phyloP scores from a whole-genome alignment of 1,140 invertebrate genomes.

The Drosophila lacertosa region DNA sequence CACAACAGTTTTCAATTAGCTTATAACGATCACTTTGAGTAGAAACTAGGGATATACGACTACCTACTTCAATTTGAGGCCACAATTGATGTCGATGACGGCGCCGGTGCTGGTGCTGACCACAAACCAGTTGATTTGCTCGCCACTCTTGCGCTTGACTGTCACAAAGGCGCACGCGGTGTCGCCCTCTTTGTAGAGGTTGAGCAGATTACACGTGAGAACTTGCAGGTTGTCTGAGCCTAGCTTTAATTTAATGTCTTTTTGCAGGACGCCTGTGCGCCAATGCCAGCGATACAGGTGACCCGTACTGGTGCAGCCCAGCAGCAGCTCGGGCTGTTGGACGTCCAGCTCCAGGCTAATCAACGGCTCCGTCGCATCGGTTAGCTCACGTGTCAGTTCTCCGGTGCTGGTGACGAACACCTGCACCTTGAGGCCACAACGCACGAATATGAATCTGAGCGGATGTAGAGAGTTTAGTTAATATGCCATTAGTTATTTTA shows the following conservation, averaged over 20 bases:
- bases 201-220: slow-evolving; percentile 64
- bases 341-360: slow-evolving; percentile 85
- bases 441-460: slow-evolving; percentile 86
- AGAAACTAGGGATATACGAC: neutral
- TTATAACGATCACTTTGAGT: neutral
- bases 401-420: slow-evolving; percentile 87
- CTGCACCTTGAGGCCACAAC: slow-evolving; percentile 85
- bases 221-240: slow-evolving; percentile 2
- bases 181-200: slow-evolving; percentile 61
- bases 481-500: slow-evolving; percentile 7
- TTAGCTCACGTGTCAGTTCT: slow-evolving; percentile 85
- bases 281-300: slow-evolving; percentile 86
- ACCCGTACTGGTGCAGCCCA: slow-evolving; percentile 86
- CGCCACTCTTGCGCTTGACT: slow-evolving; percentile 27
- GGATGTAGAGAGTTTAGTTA: slow-evolving; percentile 29
- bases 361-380: slow-evolving; percentile 84
- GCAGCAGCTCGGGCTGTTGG: slow-evolving; percentile 84
- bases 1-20: too few relatives aligned
- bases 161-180: slow-evolving; percentile 66
- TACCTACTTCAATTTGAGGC: slow-evolving; percentile 57
- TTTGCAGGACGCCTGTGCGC: slow-evolving; percentile 84
- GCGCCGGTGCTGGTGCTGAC: slow-evolving; percentile 57
- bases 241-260: slow-evolving; percentile 54
- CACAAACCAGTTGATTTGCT: slow-evolving; percentile 45
- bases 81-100: slow-evolving; percentile 30